A percentile compares a stretch with the other conserved stretches of the same genome.
Conservation (phyloP, 2,113 vertebrate species). For the Corydoras sp. region DNA sequence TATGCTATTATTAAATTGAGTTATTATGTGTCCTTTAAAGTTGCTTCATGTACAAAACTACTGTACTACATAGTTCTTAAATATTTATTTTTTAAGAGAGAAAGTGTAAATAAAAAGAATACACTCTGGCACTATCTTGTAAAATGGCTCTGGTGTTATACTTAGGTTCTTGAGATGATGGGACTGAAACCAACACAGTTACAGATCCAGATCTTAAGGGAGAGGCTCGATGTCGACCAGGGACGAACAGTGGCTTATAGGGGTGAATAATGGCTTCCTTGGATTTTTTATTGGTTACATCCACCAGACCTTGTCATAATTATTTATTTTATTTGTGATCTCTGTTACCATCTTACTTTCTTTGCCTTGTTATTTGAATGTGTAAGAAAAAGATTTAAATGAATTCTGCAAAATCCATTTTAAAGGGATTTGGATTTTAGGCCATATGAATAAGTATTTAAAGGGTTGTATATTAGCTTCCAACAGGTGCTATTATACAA, state of each 20-base stretch:
- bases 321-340: too few relatives aligned
- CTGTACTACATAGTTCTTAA: neutral
- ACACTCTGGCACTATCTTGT: neutral
- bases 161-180: constrained; percentile 78
- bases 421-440: too few relatives aligned
- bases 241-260: constrained; percentile 74
- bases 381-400: too few relatives aligned
- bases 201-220: constrained; percentile 72
- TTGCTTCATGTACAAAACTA: neutral
- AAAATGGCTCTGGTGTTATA: constrained; percentile 17
- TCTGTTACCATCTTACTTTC: too few relatives aligned
- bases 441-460: too few relatives aligned
- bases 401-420: too few relatives aligned
- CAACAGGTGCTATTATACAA: neutral
- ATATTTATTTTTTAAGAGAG: neutral
- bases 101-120: neutral
- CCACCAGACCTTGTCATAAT: neutral
- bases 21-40: neutral
- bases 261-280: constrained; percentile 62
- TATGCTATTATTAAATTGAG: constrained; percentile 11
- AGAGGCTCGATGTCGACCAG: constrained; percentile 70
- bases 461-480: too few relatives aligned
- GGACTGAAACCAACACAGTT: constrained; percentile 76
- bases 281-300: neutral
- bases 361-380: too few relatives aligned